Evolutionary conservation across 1,140 invertebrate genomes (phyloP).

Genomic region (Leptinotarsa texana): DNA sequence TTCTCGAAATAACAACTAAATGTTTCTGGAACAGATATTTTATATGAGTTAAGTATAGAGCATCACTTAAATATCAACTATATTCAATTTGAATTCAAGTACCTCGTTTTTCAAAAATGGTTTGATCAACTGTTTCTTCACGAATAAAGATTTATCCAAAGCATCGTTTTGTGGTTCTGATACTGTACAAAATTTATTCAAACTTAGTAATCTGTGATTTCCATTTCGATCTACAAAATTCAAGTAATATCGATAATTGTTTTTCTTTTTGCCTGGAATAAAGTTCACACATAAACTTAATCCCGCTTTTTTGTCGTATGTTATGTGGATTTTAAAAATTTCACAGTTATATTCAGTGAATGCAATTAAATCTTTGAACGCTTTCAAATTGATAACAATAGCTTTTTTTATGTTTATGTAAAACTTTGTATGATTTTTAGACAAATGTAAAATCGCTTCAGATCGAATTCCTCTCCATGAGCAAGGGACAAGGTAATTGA

Average conservation of each 20-base stretch:
- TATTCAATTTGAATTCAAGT: not conserved
- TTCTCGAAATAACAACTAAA: no score
- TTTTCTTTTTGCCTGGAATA: not conserved
- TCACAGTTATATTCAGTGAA: not conserved
- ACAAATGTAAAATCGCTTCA: slow-evolving; percentile 10
- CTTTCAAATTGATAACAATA: not conserved
- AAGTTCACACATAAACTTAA: not conserved
- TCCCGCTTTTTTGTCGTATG: not conserved
- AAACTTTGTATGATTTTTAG: not conserved
- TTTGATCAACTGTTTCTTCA: not conserved
- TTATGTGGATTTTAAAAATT: slow-evolving; percentile 9
- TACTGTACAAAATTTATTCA: not conserved
- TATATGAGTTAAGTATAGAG: no score
- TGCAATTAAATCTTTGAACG: not conserved
- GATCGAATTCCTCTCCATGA: slow-evolving; percentile 20
- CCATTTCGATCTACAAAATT: not conserved
- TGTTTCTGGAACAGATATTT: no score
- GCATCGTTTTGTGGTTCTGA: not conserved
- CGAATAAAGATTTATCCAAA: not conserved
- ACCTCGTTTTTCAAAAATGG: not conserved
- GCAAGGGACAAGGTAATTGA: slow-evolving; percentile 29
- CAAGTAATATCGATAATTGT: not conserved
- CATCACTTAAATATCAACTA: not conserved
- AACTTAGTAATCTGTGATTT: not conserved
- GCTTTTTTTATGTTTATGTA: not conserved